Evolutionary conservation across 1,140 invertebrate genomes (phyloP).

Genomic region (Zaprionus ghesquierei): DNA sequence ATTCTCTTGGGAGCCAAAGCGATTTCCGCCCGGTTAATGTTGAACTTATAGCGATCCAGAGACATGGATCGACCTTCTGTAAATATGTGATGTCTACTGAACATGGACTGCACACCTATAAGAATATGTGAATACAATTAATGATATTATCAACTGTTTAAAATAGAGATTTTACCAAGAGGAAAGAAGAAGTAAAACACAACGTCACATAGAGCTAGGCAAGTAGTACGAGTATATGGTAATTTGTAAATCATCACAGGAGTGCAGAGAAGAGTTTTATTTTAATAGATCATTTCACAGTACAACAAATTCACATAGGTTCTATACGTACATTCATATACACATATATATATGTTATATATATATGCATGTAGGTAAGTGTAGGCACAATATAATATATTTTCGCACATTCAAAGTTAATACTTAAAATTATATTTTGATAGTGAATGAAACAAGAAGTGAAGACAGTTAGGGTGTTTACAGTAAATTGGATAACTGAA

Average conservation of each 20-base stretch:
- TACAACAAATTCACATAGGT: slow-evolving; percentile 21
- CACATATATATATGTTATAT: neutral
- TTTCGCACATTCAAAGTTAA: slow-evolving; percentile 7
- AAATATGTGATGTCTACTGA: slow-evolving; percentile 51
- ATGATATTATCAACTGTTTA: neutral
- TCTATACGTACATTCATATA: slow-evolving; percentile 29
- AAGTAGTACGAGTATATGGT: neutral
- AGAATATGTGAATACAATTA: neutral
- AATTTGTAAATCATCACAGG: slow-evolving; percentile 66
- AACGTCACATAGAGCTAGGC: slow-evolving; percentile 26
- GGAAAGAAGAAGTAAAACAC: slow-evolving; percentile 8
- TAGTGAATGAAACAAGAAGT: slow-evolving; percentile 7
- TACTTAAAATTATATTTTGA: slow-evolving; percentile 35
- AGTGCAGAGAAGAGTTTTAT: slow-evolving; percentile 71
- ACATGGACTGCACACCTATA: slow-evolving; percentile 13
- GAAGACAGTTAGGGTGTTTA: neutral
- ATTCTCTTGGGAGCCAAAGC: neutral
- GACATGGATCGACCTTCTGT: slow-evolving; percentile 61
- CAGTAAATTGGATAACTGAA: no score
- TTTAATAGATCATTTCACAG: slow-evolving; percentile 39
- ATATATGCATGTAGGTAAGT: neutral
- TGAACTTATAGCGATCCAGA: slow-evolving; percentile 62
- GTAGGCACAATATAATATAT: slow-evolving; percentile 11
- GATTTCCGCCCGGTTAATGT: slow-evolving; percentile 15
- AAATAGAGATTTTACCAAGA: neutral